phyloP scores from a whole-genome alignment of 2,888 invertebrate species.

The Nephrotoma flavescens region DNA sequence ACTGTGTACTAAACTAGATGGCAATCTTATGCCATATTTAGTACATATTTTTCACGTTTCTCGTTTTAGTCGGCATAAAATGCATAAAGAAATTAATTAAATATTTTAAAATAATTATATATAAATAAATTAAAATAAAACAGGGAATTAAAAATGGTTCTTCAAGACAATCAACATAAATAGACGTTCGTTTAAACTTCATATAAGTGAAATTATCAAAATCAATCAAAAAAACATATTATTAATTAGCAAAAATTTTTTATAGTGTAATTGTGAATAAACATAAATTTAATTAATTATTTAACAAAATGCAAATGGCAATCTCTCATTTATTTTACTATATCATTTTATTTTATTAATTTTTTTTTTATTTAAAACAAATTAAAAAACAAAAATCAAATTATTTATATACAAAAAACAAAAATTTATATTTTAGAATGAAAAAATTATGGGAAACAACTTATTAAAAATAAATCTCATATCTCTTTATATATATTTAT shows the following conservation, averaged over 20 bases:
- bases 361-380: not conserved
- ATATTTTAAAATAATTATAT: not conserved
- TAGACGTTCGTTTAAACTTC: not conserved
- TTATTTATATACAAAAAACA: constrained; percentile 2
- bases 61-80: not conserved
- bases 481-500: not conserved
- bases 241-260: not conserved
- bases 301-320: constrained; percentile 4
- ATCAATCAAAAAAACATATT: not conserved
- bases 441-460: not conserved
- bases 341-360: not conserved
- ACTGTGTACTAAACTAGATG: not conserved
- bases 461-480: not conserved
- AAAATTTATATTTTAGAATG: constrained; percentile 3
- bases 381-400: constrained; percentile 1
- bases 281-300: not conserved
- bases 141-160: not conserved
- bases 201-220: not conserved
- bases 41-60: not conserved
- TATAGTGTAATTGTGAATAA: not conserved
- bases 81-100: not conserved
- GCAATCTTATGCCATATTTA: not conserved
- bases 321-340: constrained; percentile 2
- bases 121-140: not conserved
- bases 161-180: not conserved